Evolutionary conservation across 2,797 vertebrate species (phyloP), one percentile per base, ranked within the genome.

Genomic region (Enteromius treurensis): DNA sequence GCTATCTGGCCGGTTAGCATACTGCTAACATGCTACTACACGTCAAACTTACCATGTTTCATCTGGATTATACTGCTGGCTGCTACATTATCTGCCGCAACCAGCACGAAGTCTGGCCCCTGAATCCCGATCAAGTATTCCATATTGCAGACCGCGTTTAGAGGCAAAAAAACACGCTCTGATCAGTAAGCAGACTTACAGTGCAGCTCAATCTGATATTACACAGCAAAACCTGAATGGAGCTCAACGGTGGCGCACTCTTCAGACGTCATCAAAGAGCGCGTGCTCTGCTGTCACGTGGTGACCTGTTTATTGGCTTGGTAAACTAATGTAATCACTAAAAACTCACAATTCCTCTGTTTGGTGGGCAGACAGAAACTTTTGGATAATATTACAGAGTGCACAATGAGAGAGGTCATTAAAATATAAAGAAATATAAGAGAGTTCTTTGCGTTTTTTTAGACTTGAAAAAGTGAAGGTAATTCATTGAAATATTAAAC

Each of bases 71-170:
- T 98, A 91, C 95, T 98, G 94, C 93, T 95, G 67, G 96, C 97
- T 26, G 97, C 97, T 17, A 99, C 93, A 32, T 95, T 97, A 89
- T 99, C 97, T 0, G 97, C 95, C 1, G 97, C 97, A 79, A 99
- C 97, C 76, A 98, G 91, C 23, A 99, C 96, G 73, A 95, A 99
- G 88, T 99, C 97, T 0, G 91, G 93, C 13, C 98, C 98, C 88
- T 97, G 97, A n/a, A 99, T 98, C 45, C 98, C 98, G 55, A 99
- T 95, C 68, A 99, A 92, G 88, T 99, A 98, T 87, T 99, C 98
- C 98, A 99, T 99, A n/a, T 6, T 86, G 40, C 15, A 1, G 23
- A 1, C 1, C 6, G 47, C 9, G 0, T 9, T 6, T 8, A 29
- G 29, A 7, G 5, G 17, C 3, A 71, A 26, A 3, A 3, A 58